Conservation (phyloP, 2,888 invertebrate genomes). For the Hypselothyrea guttata region DNA sequence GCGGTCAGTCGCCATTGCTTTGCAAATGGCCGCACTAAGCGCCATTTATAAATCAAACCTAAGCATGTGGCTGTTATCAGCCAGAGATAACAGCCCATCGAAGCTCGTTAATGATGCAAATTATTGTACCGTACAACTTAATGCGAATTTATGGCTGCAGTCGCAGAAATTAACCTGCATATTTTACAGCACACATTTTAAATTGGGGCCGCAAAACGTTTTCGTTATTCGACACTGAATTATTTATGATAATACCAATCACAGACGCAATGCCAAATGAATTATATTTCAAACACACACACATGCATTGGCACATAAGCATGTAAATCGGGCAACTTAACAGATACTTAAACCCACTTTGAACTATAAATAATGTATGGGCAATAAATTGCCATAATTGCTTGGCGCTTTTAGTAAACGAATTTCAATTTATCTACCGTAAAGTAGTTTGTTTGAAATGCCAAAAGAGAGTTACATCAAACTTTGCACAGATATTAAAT, state of each 20-base stretch:
- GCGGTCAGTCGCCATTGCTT: conserved; percentile 38
- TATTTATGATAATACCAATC: conserved; percentile 65
- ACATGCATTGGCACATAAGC: conserved; percentile 35
- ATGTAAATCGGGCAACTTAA: conserved; percentile 52
- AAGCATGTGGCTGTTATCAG: conserved; percentile 2
- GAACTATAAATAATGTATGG: conserved; percentile 42
- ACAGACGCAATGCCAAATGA: conserved; percentile 48
- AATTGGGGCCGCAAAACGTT: conserved; percentile 52
- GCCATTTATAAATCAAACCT: conserved; percentile 37
- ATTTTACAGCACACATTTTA: conserved; percentile 60
- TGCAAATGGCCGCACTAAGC: conserved; percentile 41
- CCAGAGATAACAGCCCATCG: conserved; percentile 14
- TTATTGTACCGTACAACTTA: conserved; percentile 53
- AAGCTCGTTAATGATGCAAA: conserved; percentile 42
- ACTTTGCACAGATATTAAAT: too few species aligned
- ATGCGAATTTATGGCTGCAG: conserved; percentile 63
- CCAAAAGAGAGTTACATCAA: too few species aligned
- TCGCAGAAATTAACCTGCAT: conserved; percentile 52
- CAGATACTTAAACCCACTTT: conserved; percentile 47
- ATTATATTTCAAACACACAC: conserved; percentile 36
- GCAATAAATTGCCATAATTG: conserved; percentile 49
- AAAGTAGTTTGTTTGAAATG: too few species aligned
- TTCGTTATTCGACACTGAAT: conserved; percentile 51
- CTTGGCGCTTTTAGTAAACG: conserved; percentile 15
- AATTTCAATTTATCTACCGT: not conserved